Conservation (phyloP, 2,797 vertebrate genomes). For the Muraenolepis orangiensis region DNA sequence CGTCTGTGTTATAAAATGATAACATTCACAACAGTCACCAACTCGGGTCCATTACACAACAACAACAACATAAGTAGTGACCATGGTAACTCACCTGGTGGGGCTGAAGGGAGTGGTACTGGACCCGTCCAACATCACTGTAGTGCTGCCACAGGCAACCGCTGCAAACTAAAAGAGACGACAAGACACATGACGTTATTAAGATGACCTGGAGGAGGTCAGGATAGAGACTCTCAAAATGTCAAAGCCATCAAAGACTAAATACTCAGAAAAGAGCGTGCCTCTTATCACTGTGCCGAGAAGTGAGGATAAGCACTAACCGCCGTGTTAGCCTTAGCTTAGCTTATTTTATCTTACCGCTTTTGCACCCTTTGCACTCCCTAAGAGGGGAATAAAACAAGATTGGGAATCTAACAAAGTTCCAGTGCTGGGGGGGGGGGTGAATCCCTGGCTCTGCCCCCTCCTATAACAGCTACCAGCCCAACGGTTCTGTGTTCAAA, state of each 20-base stretch:
- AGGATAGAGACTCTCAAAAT: background rate
- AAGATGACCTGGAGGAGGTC: background rate
- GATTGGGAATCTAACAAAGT: too few relatives aligned
- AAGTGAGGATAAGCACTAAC: background rate
- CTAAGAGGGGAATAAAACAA: too few relatives aligned
- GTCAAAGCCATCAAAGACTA: too few relatives aligned
- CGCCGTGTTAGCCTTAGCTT: too few relatives aligned
- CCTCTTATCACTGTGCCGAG: background rate
- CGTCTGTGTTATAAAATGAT: background rate
- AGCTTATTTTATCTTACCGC: too few relatives aligned
- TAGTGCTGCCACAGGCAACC: conserved; percentile 58
- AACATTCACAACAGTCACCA: background rate
- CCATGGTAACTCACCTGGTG: conserved; percentile 42
- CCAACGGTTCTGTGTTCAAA: background rate
- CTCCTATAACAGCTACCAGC: background rate
- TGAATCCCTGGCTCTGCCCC: too few relatives aligned
- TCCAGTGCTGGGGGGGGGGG: too few relatives aligned
- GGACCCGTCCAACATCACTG: conserved; percentile 67
- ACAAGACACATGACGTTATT: background rate
- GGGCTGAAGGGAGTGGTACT: conserved; percentile 45
- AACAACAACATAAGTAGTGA: too few relatives aligned
- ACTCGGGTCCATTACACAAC: too few relatives aligned
- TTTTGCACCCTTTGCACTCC: too few relatives aligned
- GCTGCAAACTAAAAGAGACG: conserved; percentile 61
- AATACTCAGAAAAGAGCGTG: too few relatives aligned